Percentiles rank a stretch among this genome's conserved stretches.
Evolutionary conservation across 2,113 vertebrate genomes (phyloP).

Genomic region (Thymallus thymallus): DNA sequence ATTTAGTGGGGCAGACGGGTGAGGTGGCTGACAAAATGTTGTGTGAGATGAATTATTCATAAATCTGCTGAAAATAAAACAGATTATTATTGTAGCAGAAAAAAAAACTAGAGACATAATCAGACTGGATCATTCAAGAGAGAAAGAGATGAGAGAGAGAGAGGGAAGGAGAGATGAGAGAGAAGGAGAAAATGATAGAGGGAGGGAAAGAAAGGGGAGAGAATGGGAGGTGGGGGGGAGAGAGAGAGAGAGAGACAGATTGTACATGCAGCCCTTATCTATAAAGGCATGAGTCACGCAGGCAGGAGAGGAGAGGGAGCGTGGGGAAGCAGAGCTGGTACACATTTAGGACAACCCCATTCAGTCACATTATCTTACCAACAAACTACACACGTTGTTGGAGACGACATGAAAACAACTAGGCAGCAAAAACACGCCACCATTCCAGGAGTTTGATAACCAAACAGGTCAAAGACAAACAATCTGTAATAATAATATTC

Average conservation of each 20-base stretch:
- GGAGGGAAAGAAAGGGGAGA: too few relatives aligned
- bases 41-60: slow-evolving; percentile 29
- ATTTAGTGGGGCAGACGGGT: not conserved
- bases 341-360: slow-evolving; percentile 64
- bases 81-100: slow-evolving; percentile 12
- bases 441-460: not conserved
- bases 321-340: slow-evolving; percentile 45
- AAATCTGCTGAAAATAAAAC: slow-evolving; percentile 30
- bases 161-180: too few relatives aligned
- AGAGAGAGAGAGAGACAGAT: slow-evolving; percentile 26
- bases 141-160: too few relatives aligned
- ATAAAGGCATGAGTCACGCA: slow-evolving; percentile 49
- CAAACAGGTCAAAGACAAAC: too few relatives aligned
- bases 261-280: slow-evolving; percentile 46
- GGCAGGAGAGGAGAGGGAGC: slow-evolving; percentile 18
- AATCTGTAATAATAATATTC: too few relatives aligned
- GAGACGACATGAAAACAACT: slow-evolving; percentile 19
- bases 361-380: slow-evolving; percentile 66
- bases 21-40: not conserved
- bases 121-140: slow-evolving; percentile 20
- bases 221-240: not conserved
- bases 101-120: slow-evolving; percentile 26
- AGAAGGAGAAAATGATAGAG: too few relatives aligned
- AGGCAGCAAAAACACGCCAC: not conserved
- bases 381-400: slow-evolving; percentile 26